phyloP scores from a whole-genome alignment of 1,140 invertebrate species.

The Tetragonula clypearis region DNA sequence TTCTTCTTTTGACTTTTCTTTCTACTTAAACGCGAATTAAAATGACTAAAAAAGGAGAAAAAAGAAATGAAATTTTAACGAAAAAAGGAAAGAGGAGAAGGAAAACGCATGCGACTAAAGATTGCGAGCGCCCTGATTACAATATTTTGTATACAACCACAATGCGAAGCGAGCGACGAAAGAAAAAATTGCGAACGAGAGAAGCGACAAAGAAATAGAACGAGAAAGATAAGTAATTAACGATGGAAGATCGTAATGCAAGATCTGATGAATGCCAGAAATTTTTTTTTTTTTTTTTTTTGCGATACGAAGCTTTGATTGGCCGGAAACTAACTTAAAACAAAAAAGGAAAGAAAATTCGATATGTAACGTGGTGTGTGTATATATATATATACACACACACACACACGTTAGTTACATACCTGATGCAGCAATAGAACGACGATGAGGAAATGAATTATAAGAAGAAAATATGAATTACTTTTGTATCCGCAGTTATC shows the following conservation, averaged over 20 bases:
- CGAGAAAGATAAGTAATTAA: slow-evolving; percentile 5
- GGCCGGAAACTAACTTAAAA: slow-evolving; percentile 49
- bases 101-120: slow-evolving; percentile 27
- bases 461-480: slow-evolving; percentile 45
- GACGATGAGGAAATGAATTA: slow-evolving; percentile 29
- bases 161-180: slow-evolving; percentile 1
- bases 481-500: slow-evolving; percentile 72
- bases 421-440: slow-evolving; percentile 56
- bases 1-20: background rate
- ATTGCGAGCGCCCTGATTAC: slow-evolving; percentile 62
- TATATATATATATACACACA: too few species aligned
- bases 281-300: background rate
- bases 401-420: background rate
- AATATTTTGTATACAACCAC: slow-evolving; percentile 70
- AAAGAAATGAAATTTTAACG: background rate
- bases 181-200: slow-evolving; percentile 4
- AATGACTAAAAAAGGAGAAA: background rate
- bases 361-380: background rate
- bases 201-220: slow-evolving; percentile 2
- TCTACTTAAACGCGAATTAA: background rate
- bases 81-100: background rate
- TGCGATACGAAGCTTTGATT: slow-evolving; percentile 40
- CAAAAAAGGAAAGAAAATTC: background rate
- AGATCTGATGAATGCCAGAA: background rate
- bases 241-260: background rate